Base-by-base conservation (phyloP, 2,113 vertebrate genomes). In the Callaeas wilsoni region DNA sequence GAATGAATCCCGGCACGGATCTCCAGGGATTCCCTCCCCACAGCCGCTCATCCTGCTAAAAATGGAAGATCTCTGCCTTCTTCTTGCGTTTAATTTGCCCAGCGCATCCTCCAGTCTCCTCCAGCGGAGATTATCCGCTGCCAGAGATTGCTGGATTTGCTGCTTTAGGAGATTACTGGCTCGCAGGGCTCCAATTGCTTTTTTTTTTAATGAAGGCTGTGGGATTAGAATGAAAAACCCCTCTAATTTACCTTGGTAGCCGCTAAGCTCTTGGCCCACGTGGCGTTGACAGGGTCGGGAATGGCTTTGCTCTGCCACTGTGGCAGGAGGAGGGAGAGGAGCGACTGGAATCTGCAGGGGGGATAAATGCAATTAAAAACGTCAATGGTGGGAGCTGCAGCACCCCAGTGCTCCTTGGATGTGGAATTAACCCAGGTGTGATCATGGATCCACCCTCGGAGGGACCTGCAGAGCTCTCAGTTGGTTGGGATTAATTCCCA, bases 281-380 rank as follows among this genome's bases (percentile, higher is more conserved):
- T 57, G 16, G 98, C 98, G 0, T 98, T 98, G 3, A 98, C 98
- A 7, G 98, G 98, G 74, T 98, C 98, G 16, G 98, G 98, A 41
- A 98, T 92, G 56, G 95, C 75, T 95, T 94, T 93, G 89, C 80
- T 80, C 5, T 90, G 96, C 96, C 97, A 97, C 70, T 94, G 96
- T 0, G 97, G 96, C 55, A 87, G 21, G 6, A 98, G 64, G 9
- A 26, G n/a, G 0, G 87, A 96, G 57, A 98, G 87, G 23, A 98
- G 62, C 4, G 39, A 12, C 62, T 18, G 59, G 3, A 92, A 17
- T 5, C 98, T 98, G 77, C 30, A 14, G 86, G 11, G 12, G 8
- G 70, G 82, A 55, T 11, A 56, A n/a, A 49, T 3, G 13, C 16
- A 6, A 14, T 57, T 17, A 4, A 20, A 67, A 65, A 35, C 1